phyloP scores from a whole-genome alignment of 2,797 vertebrate genomes.

The Nasua narica region DNA sequence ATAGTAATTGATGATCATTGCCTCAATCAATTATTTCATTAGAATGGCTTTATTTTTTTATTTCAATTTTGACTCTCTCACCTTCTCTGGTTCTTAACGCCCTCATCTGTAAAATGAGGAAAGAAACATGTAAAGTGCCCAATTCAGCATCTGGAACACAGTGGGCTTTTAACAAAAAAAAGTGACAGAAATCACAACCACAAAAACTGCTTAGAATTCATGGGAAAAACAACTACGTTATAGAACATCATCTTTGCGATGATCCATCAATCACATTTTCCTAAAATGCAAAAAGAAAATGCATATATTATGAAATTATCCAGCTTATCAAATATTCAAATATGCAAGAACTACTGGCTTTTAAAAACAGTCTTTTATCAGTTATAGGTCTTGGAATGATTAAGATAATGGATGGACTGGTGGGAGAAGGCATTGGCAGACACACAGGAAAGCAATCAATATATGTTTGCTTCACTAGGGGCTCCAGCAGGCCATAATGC shows the following conservation, averaged over 20 bases:
- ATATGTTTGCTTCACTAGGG: not conserved
- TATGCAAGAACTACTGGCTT: not conserved
- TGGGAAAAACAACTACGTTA: not conserved
- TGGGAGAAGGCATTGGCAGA: not conserved
- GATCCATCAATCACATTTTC: slow-evolving; percentile 6
- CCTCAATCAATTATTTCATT: not conserved
- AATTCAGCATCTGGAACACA: not conserved
- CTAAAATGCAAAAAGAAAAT: slow-evolving; percentile 21
- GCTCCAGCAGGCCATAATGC: not conserved
- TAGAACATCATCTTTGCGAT: not conserved
- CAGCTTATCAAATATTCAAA: slow-evolving; percentile 28
- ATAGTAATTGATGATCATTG: not conserved
- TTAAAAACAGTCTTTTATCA: not conserved
- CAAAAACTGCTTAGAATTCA: not conserved
- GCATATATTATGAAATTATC: not conserved
- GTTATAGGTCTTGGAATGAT: slow-evolving; percentile 15
- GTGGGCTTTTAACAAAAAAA: not conserved
- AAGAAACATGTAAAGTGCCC: not conserved
- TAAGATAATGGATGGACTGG: not conserved
- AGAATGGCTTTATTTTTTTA: not conserved
- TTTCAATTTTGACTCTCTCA: not conserved
- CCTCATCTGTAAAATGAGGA: not conserved
- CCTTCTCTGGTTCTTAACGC: not conserved
- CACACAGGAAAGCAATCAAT: not conserved
- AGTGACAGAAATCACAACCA: not conserved